Evolutionary conservation across 2,797 vertebrate species (phyloP).

Genomic region (Sebastes flavidus): DNA sequence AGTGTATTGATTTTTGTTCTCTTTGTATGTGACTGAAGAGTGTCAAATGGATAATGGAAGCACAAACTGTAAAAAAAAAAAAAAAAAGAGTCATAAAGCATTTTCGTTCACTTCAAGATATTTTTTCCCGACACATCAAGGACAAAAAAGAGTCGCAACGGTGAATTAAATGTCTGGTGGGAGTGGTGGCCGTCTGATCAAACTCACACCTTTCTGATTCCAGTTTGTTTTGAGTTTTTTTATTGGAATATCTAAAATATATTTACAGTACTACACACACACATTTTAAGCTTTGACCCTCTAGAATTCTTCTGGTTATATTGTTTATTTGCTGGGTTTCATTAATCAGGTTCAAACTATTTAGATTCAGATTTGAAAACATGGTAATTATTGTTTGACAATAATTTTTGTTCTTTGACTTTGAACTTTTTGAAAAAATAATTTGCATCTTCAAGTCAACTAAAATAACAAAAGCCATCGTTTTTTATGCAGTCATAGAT

Average conservation of each 20-base stretch:
- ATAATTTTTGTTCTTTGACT: background rate
- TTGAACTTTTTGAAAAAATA: background rate
- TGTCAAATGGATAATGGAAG: slow-evolving; percentile 80
- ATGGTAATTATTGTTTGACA: background rate
- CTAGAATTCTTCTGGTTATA: background rate
- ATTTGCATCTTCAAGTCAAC: background rate
- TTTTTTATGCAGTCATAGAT: background rate
- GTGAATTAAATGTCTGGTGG: slow-evolving; percentile 3
- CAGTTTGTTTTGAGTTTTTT: background rate
- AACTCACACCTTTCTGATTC: background rate
- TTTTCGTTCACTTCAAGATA: slow-evolving; percentile 28
- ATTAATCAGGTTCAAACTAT: background rate
- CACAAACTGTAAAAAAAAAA: slow-evolving; percentile 70
- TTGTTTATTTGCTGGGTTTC: background rate
- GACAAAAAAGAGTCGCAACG: slow-evolving; percentile 24
- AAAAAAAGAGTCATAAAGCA: slow-evolving; percentile 43
- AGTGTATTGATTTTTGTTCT: slow-evolving; percentile 88
- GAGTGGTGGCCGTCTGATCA: background rate
- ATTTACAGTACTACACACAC: background rate
- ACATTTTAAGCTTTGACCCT: background rate
- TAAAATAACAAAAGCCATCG: background rate
- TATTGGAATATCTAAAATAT: background rate
- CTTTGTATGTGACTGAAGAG: slow-evolving; percentile 82
- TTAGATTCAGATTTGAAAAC: background rate
- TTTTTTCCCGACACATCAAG: slow-evolving; percentile 18